Evolutionary conservation across 2,888 invertebrate genomes (phyloP).

Genomic region (Eulithis testata): DNA sequence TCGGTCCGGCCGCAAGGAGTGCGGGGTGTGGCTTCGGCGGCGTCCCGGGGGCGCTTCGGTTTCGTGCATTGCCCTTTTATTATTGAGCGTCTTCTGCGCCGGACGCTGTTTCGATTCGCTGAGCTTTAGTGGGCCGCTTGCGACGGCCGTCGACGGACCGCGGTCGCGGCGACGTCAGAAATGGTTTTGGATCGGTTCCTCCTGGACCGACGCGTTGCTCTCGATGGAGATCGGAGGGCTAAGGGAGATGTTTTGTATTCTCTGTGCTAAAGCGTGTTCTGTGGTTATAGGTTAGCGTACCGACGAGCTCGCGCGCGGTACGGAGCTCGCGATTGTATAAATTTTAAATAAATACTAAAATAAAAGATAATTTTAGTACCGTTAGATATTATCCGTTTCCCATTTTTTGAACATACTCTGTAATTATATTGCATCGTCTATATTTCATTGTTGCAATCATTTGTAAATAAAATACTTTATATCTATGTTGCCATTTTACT

Average conservation of each 20-base stretch:
- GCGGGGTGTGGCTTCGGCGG: conserved; percentile 30
- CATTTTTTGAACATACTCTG: conserved; percentile 83
- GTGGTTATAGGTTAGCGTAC: conserved; percentile 39
- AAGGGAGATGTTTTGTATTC: conserved; percentile 19
- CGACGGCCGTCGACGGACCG: conserved; percentile 37
- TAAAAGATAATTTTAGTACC: conserved; percentile 78
- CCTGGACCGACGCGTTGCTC: not conserved
- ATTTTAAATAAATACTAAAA: conserved; percentile 66
- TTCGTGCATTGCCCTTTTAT: conserved; percentile 43
- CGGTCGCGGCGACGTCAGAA: conserved; percentile 13
- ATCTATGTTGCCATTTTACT: conserved; percentile 55
- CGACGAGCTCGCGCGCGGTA: conserved; percentile 45
- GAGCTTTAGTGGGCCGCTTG: conserved; percentile 58
- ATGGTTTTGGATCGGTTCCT: conserved; percentile 6
- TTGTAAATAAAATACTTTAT: conserved; percentile 86
- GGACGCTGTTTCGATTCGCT: conserved; percentile 61
- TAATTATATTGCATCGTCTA: conserved; percentile 84
- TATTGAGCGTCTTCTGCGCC: conserved; percentile 46
- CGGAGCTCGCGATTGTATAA: conserved; percentile 68
- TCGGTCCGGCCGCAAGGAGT: conserved; percentile 29
- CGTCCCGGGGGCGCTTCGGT: conserved; percentile 36
- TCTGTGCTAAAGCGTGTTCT: conserved; percentile 37
- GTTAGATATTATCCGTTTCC: conserved; percentile 82
- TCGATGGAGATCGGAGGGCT: not conserved
- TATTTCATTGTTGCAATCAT: conserved; percentile 85